Evolutionary conservation across 2,797 vertebrate species (phyloP).

Genomic region (Urophycis tenuis): DNA sequence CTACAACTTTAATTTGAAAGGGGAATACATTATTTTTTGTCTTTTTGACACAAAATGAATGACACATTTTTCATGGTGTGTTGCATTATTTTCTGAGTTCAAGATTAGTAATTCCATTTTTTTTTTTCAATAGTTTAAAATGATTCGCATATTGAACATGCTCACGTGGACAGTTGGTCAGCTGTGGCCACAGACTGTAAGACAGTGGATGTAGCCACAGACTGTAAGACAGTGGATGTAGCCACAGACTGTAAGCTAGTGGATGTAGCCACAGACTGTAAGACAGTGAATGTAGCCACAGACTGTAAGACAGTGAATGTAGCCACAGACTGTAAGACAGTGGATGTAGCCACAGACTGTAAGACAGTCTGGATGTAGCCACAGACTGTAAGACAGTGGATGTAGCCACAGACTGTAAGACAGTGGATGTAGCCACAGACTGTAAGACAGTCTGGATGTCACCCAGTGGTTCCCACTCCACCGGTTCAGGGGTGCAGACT

Average conservation of each 20-base stretch:
- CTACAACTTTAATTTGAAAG: slow-evolving; percentile 10
- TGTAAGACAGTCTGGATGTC: background rate
- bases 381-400: no score
- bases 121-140: background rate
- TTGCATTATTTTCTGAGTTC: background rate
- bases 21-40: background rate
- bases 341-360: no score
- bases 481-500: background rate
- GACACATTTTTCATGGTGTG: background rate
- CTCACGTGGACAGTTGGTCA: background rate
- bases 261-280: background rate
- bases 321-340: no score
- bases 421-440: background rate
- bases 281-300: background rate
- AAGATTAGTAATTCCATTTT: background rate
- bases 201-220: background rate
- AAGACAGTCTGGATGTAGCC: no score
- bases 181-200: background rate
- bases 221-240: background rate
- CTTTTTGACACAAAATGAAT: background rate
- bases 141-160: background rate
- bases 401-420: no score
- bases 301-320: no score
- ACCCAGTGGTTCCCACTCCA: background rate
- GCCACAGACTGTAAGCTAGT: background rate